A percentile compares a stretch with the other conserved stretches of the same genome.
Evolutionary conservation across 2,888 invertebrate genomes (phyloP).

Genomic region (Meiosimyza decipiens): DNA sequence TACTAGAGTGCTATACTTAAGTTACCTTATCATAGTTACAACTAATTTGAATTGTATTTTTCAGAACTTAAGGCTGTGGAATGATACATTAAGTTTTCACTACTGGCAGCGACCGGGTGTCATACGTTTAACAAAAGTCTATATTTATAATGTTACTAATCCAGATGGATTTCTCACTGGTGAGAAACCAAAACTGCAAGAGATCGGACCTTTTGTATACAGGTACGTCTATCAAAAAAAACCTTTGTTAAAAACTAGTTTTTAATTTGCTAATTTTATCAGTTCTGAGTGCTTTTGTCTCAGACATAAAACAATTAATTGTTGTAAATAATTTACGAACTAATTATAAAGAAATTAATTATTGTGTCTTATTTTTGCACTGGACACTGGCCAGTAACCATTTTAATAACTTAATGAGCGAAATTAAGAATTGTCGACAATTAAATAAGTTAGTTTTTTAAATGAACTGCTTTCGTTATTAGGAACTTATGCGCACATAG

Average conservation of each 20-base stretch:
- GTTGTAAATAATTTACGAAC: no score
- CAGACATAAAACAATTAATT: no score
- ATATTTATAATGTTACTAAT: conserved; percentile 90
- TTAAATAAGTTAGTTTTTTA: no score
- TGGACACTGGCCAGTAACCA: background rate
- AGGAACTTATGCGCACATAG: no score
- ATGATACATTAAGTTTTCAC: conserved; percentile 86
- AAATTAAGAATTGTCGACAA: no score
- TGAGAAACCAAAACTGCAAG: conserved; percentile 83
- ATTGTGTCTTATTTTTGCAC: background rate
- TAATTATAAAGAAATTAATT: background rate
- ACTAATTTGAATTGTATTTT: conserved; percentile 44
- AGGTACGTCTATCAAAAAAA: conserved; percentile 70
- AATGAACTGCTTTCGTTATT: no score
- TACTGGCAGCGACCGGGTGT: conserved; percentile 92
- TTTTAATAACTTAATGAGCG: background rate
- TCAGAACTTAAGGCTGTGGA: conserved; percentile 86
- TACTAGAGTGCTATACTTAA: background rate
- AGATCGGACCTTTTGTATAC: conserved; percentile 88
- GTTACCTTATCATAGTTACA: background rate
- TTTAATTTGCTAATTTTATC: no score
- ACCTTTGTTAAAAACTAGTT: background rate
- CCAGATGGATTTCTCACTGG: conserved; percentile 82
- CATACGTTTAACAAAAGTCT: conserved; percentile 83
- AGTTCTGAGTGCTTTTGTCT: no score